Evolutionary conservation across 2,888 invertebrate genomes (phyloP).

Genomic region (Conus canariensis): DNA sequence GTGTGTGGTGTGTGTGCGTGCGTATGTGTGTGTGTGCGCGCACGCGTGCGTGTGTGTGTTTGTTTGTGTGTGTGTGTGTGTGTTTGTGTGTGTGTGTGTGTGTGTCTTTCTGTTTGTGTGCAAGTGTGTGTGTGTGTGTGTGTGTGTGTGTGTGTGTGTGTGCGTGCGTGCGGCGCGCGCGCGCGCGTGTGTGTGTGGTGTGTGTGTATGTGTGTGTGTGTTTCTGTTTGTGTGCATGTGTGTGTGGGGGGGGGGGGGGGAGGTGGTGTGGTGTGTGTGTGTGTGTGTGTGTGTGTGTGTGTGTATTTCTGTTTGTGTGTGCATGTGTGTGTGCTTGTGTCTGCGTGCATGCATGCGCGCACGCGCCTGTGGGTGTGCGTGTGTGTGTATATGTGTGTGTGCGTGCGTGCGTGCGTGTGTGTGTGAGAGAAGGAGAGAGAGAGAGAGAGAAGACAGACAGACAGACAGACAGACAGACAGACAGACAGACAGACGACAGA

Average conservation of each 20-base stretch:
- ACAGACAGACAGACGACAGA: neutral
- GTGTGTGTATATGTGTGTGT: neutral
- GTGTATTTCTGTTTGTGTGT: neutral
- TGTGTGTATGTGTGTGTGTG: neutral
- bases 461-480: neutral
- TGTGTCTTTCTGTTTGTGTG: constrained; percentile 6
- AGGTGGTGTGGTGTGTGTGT: neutral
- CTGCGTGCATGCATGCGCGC: neutral
- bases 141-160: neutral
- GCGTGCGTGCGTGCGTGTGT: neutral
- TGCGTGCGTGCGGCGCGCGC: constrained; percentile 19
- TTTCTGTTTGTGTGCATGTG: neutral
- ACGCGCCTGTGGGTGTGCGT: no score
- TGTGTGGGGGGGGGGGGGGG: neutral
- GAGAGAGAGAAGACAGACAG: neutral
- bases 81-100: constrained; percentile 8
- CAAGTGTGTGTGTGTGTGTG: neutral
- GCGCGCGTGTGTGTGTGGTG: constrained; percentile 12
- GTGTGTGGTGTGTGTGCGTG: neutral
- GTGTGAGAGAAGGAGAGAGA: neutral
- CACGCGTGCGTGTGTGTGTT: neutral
- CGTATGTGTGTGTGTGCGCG: neutral
- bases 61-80: neutral
- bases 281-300: constrained; percentile 22
- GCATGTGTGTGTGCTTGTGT: neutral